These are phyloP conservation scores for Pollimyrus isidori DNA, from an alignment of 2,113 vertebrate species.

Conservation along the genomic window DNA sequence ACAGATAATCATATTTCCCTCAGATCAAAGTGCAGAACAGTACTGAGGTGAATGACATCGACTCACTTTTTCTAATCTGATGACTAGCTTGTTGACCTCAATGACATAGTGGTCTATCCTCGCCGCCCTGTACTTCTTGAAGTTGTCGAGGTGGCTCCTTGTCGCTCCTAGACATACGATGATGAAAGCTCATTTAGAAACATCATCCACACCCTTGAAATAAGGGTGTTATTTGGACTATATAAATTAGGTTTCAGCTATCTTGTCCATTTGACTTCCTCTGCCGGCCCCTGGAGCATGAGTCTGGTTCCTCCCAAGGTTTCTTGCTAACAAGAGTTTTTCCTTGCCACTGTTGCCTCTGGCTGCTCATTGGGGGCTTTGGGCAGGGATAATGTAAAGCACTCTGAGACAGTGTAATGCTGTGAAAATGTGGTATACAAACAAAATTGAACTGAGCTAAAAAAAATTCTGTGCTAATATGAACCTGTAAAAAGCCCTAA, in stretches of 20 bases:
- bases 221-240: neutral
- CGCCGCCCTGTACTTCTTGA: constrained; percentile 89
- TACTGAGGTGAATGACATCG: neutral
- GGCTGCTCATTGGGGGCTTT: neutral
- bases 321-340: neutral
- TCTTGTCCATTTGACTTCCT: neutral
- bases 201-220: neutral
- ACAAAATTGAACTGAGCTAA: neutral
- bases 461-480: neutral
- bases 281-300: neutral
- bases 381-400: neutral
- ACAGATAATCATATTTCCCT: neutral
- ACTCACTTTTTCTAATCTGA: constrained; percentile 92
- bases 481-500: neutral
- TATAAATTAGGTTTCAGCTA: neutral
- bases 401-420: neutral
- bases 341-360: neutral
- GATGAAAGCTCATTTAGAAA: neutral
- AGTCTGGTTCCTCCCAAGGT: neutral
- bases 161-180: constrained; percentile 60
- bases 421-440: neutral
- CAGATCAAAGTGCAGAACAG: neutral
- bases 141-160: constrained; percentile 79
- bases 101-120: constrained; percentile 97
- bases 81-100: constrained; percentile 95